These are phyloP conservation scores for Pachypanchax playfairii DNA, from an alignment of 2,113 vertebrate genomes.

Conservation along the genomic window DNA sequence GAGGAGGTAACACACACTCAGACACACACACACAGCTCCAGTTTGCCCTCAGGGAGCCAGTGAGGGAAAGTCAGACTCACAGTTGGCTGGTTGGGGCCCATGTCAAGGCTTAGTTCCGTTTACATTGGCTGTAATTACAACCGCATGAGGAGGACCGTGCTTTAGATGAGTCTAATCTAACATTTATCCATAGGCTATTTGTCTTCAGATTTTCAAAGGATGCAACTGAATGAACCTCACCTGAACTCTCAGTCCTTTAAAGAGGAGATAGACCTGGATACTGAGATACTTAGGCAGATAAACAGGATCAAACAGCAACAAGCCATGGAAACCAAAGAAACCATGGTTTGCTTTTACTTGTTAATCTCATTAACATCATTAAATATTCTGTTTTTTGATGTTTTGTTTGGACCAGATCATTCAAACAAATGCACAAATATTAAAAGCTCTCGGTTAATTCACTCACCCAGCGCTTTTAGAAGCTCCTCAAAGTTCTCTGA, in stretches of 20 bases:
- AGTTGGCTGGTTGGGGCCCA: constrained; percentile 67
- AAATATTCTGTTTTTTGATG: neutral
- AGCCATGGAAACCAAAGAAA: neutral
- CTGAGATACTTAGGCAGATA: neutral
- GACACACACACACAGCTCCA: constrained; percentile 11
- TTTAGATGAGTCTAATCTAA: constrained; percentile 68
- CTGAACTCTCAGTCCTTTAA: constrained; percentile 35
- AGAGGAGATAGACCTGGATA: constrained; percentile 4
- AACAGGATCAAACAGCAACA: neutral
- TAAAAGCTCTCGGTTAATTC: neutral
- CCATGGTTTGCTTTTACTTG: constrained; percentile 36
- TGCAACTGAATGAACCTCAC: constrained; percentile 53
- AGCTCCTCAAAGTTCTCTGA: constrained; percentile 93
- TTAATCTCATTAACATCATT: constrained; percentile 25
- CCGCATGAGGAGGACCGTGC: constrained; percentile 71
- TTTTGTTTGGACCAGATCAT: neutral
- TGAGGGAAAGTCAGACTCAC: constrained; percentile 55
- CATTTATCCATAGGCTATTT: constrained; percentile 68
- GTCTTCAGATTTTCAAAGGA: constrained; percentile 68
- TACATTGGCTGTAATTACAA: constrained; percentile 79
- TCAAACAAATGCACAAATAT: neutral
- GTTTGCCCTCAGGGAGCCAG: constrained; percentile 37
- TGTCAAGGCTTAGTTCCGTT: constrained; percentile 75
- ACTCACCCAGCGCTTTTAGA: constrained; percentile 86
- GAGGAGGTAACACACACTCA: constrained; percentile 11